Evolutionary conservation across 2,113 vertebrate genomes (phyloP).

Genomic region (Puntigrus tetrazona): DNA sequence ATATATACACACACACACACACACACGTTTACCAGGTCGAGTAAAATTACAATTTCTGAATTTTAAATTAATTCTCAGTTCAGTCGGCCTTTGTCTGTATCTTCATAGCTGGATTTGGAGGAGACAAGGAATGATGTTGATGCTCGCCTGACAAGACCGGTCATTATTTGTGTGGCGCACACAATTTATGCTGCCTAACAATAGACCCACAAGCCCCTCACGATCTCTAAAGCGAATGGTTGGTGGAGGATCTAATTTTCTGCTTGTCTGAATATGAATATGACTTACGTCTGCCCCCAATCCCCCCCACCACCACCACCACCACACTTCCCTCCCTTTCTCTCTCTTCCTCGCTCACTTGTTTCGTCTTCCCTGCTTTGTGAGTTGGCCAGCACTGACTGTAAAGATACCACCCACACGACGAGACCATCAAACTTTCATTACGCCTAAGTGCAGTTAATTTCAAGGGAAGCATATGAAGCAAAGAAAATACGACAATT

Average conservation of each 20-base stretch:
- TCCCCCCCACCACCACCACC: no score
- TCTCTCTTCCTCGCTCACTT: conserved; percentile 23
- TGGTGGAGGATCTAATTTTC: conserved; percentile 75
- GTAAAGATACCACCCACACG: conserved; percentile 43
- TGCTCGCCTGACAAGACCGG: conserved; percentile 14
- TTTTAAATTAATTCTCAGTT: neutral
- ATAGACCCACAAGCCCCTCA: conserved; percentile 65
- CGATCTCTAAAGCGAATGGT: conserved; percentile 71
- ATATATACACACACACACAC: no score
- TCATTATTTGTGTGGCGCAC: conserved; percentile 57
- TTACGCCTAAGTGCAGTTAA: conserved; percentile 50
- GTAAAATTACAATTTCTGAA: neutral
- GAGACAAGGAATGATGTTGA: conserved; percentile 23
- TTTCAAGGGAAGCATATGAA: conserved; percentile 51
- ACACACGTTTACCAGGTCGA: neutral
- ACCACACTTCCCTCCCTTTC: neutral
- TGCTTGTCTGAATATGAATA: conserved; percentile 77
- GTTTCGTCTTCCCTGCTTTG: conserved; percentile 1
- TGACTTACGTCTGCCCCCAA: conserved; percentile 65
- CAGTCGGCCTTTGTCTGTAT: neutral
- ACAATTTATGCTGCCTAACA: conserved; percentile 72
- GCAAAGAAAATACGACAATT: conserved; percentile 31
- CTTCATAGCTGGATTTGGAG: conserved; percentile 9
- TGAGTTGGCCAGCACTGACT: conserved; percentile 26
- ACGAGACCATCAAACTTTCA: conserved; percentile 54